Conservation (phyloP, 2,888 invertebrate species). For the Caenorhabditis panamensis region DNA sequence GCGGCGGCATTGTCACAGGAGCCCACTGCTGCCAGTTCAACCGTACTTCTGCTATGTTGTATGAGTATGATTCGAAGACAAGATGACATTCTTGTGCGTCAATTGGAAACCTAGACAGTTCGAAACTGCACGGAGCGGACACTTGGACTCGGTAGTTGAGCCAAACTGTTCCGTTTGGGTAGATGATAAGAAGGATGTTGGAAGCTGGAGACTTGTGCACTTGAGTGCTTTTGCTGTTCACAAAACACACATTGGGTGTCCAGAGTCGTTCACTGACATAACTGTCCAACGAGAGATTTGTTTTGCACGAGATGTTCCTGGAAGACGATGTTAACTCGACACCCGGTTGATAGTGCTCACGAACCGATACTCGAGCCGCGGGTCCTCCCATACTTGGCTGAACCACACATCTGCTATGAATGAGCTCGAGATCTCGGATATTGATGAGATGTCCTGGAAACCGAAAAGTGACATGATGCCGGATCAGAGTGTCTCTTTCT, state of each 20-base stretch:
- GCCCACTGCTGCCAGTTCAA: constrained; percentile 79
- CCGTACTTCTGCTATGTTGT: constrained; percentile 78
- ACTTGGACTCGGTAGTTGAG: constrained; percentile 80
- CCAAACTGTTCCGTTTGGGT: constrained; percentile 81
- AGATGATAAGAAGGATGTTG: constrained; percentile 80
- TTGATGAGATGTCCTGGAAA: constrained; percentile 78
- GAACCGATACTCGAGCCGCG: constrained; percentile 76
- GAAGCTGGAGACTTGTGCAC: constrained; percentile 78
- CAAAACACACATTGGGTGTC: constrained; percentile 81
- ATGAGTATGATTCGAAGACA: constrained; percentile 80
- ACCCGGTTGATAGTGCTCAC: background rate
- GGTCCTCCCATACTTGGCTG: constrained; percentile 79
- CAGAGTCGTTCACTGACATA: constrained; percentile 79
- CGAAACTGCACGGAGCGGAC: constrained; percentile 77
- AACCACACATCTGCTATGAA: constrained; percentile 81
- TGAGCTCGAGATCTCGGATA: constrained; percentile 79
- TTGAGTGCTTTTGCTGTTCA: constrained; percentile 80
- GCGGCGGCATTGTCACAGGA: constrained; percentile 79
- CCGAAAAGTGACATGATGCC: background rate
- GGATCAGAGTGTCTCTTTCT: background rate
- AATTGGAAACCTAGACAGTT: constrained; percentile 77
- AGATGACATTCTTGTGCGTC: constrained; percentile 79
- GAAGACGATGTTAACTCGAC: constrained; percentile 18
- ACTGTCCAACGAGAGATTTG: constrained; percentile 79
- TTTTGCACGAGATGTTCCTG: constrained; percentile 78